Evolutionary conservation across 2,113 vertebrate genomes (phyloP), one percentile per base, ranked within the genome.

Genomic region (Alligator sinensis): DNA sequence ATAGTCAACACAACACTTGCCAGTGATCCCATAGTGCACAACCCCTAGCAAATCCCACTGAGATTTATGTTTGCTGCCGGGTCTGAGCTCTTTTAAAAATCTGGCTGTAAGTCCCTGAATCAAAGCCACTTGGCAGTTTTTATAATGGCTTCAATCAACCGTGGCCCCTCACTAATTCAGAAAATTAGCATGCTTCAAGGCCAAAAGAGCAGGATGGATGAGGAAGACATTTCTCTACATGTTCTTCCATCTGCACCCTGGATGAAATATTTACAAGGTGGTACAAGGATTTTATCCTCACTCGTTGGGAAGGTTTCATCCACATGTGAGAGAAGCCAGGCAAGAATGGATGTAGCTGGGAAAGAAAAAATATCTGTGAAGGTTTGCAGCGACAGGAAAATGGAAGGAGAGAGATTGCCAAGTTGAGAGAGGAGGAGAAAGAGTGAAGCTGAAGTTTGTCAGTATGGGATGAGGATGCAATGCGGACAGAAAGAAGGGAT

Each of bases 301-400:
- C n/a, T 16, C 1, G 1, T 18, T 66, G 25, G 18, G 0, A 5
- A 9, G 5, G 62, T 0, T 17, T 13, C 75, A 17, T 8, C 22
- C 28, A 0, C 1, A 4, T 12, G 60, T 81, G 61, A 57, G 9
- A 25, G 34, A 55, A 77, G 2, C 70, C 38, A 12, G 19, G 27
- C 64, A 47, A 1, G 0, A 72, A 34, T 57, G 76, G 85, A 6
- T 84, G 4, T 18, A 4, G 16, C 1, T 77, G 6, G 14, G 58
- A 80, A 58, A 63, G 17, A 3, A 1, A 4, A 38, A 47, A 47
- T 47, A 47, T 47, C 7, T 47, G 7, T 47, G 47, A 47, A 47
- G 47, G 47, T 47, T 47, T 47, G 47, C 47, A 47, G 47, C 47
- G 47, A 47, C 47, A 47, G 47, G 47, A 47, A 47, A 47, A 47